A percentile compares a stretch with the other conserved stretches of the same genome.
These are phyloP conservation scores for Brienomyrus brachyistius DNA, from an alignment of 2,113 vertebrate genomes.

Conservation along the genomic window DNA sequence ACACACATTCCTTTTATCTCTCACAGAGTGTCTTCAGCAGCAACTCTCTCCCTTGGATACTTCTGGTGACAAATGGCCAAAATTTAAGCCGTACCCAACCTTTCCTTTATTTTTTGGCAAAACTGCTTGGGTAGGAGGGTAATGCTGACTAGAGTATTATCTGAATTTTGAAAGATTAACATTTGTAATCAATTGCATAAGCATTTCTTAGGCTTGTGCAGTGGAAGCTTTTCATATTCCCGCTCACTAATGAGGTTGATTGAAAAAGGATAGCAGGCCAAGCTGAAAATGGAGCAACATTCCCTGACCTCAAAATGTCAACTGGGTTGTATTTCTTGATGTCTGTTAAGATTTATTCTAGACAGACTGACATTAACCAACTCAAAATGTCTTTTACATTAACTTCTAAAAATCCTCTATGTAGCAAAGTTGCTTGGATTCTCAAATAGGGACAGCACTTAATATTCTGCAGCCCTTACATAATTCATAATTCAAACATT, in stretches of 20 bases:
- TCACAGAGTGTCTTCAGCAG: slow-evolving; percentile 42
- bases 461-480: not conserved
- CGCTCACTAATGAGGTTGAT: slow-evolving; percentile 51
- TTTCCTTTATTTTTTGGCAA: slow-evolving; percentile 36
- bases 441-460: not conserved
- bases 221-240: slow-evolving; percentile 33
- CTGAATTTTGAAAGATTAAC: slow-evolving; percentile 36
- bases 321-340: slow-evolving; percentile 54
- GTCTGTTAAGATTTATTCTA: slow-evolving; percentile 39
- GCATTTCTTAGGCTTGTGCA: slow-evolving; percentile 46
- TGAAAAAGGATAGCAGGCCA: slow-evolving; percentile 46
- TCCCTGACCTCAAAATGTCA: slow-evolving; percentile 65
- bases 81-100: slow-evolving; percentile 36
- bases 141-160: not conserved
- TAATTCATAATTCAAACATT: not conserved
- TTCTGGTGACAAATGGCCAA: slow-evolving; percentile 57
- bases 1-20: slow-evolving; percentile 30
- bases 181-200: slow-evolving; percentile 47
- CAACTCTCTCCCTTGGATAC: slow-evolving; percentile 47
- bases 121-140: slow-evolving; percentile 25
- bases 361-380: not conserved
- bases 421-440: not conserved
- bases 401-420: not conserved
- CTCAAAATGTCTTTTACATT: not conserved
- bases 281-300: slow-evolving; percentile 47